Base-by-base conservation (phyloP, 37 sponge, comb jelly and placozoan species). In the Petrosia ficiformis region DNA sequence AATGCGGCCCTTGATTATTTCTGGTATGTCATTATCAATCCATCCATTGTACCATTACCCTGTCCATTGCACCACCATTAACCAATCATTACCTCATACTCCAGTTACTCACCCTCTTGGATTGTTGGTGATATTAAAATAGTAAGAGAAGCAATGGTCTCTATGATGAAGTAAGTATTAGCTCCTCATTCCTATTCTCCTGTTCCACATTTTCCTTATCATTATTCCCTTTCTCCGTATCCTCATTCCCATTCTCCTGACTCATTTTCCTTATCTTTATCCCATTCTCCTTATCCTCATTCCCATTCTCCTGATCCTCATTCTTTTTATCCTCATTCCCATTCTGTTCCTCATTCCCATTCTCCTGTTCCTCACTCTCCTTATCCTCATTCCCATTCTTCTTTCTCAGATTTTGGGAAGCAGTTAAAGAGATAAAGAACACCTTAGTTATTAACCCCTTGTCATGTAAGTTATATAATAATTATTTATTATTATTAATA, bases 1-100 rank as follows among this genome's bases (percentile, higher is more conserved):
- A 81, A 78, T 57, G 65, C 87, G 30, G 78, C 87, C 1, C 65
- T 93, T 4, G 94, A 93, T 77, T 90, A 78, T 72, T 93, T 93
- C 57, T 67, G 78, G 94, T 86, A 42, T 44, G 85, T 41, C 22
- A 42, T 34, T 24, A 24, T 70, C 24, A 70, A 25, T 24, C 31
- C n/a, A 35, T 10, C 22, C 2, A 21, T 24, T 10, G 54, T 31
- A 69, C 19, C 19, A 48, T 48, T 19, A 19, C 14, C 14, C 54
- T n/a, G 54, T 48, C 10, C 54, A 19, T 19, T 48, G 54, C 54
- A 48, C 28, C 28, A 64, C 14, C 8, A 22, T 25, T 64, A 11
- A 64, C 66, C n/a, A 28, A 22, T 29, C 11, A 19, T 11, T 22
- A 26, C 63, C n/a, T n/a, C 24, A 10, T 68, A 8, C 8, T 32